Conservation (phyloP, 2,888 invertebrate genomes). For the Zonitis immaculata region DNA sequence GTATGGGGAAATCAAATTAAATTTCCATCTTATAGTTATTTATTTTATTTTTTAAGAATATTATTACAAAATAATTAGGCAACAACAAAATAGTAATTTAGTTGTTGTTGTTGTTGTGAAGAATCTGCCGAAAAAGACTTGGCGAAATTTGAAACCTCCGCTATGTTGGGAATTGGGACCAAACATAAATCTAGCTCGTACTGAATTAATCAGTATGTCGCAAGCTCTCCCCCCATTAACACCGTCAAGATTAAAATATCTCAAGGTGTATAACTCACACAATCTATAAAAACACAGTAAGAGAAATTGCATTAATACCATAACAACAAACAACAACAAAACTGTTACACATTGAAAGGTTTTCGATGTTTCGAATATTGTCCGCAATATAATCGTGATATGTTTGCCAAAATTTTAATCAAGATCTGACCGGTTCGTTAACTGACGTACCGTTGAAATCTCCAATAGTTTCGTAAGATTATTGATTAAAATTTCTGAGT, state of each 20-base stretch:
- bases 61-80: not conserved
- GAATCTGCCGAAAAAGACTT: not conserved
- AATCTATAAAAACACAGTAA: not conserved
- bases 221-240: not conserved
- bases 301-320: slow-evolving; percentile 1
- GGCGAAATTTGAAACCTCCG: not conserved
- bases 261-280: slow-evolving; percentile 5
- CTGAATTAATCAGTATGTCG: slow-evolving; percentile 6
- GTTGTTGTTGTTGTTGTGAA: not conserved
- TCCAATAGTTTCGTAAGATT: not conserved
- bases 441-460: not conserved
- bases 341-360: not conserved
- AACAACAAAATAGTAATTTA: not conserved
- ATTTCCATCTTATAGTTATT: not conserved
- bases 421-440: not conserved
- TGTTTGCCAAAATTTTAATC: not conserved
- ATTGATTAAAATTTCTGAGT: not conserved
- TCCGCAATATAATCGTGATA: no score
- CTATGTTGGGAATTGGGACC: not conserved
- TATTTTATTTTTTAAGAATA: not conserved
- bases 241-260: slow-evolving; percentile 2
- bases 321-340: not conserved
- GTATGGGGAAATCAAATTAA: not conserved
- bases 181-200: slow-evolving; percentile 1
- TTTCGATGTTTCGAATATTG: not conserved